Evolutionary conservation across 2,113 vertebrate species (phyloP).

Genomic region (Chionodraco myersi): DNA sequence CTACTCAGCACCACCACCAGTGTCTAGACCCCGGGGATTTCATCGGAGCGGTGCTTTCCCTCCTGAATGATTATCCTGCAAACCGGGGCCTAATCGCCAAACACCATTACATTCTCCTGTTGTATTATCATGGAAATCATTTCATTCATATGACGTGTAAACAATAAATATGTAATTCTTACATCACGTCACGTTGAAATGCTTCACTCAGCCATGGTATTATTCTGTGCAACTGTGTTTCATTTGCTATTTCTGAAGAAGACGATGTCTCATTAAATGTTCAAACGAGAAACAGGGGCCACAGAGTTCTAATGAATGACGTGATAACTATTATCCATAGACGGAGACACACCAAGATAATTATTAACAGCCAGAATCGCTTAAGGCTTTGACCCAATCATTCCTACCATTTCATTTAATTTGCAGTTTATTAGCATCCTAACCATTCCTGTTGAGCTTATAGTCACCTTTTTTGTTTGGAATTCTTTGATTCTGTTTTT

Average conservation of each 20-base stretch:
- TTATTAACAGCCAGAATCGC: too few relatives aligned
- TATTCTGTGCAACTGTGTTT: not conserved
- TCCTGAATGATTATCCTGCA: too few relatives aligned
- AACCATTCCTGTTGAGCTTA: not conserved
- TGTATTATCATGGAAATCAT: too few relatives aligned
- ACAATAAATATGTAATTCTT: too few relatives aligned
- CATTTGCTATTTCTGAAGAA: not conserved
- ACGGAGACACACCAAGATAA: not conserved
- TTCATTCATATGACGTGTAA: too few relatives aligned
- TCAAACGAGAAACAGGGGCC: not conserved
- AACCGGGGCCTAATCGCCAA: too few relatives aligned
- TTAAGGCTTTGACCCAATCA: not conserved
- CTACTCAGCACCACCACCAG: too few relatives aligned
- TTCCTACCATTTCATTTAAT: not conserved
- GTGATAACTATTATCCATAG: not conserved
- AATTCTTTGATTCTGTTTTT: not conserved
- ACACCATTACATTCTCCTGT: too few relatives aligned
- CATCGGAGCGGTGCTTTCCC: too few relatives aligned
- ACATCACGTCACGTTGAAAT: too few relatives aligned
- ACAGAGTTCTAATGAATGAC: not conserved
- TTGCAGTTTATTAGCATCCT: not conserved
- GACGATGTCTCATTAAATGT: not conserved
- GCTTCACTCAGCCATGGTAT: not conserved
- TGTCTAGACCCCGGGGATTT: too few relatives aligned
- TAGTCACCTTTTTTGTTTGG: not conserved